A percentile compares a stretch with the other conserved stretches of the same genome.
Conservation (phyloP, 2,888 invertebrate species). For the Agrilus cyanescens region DNA sequence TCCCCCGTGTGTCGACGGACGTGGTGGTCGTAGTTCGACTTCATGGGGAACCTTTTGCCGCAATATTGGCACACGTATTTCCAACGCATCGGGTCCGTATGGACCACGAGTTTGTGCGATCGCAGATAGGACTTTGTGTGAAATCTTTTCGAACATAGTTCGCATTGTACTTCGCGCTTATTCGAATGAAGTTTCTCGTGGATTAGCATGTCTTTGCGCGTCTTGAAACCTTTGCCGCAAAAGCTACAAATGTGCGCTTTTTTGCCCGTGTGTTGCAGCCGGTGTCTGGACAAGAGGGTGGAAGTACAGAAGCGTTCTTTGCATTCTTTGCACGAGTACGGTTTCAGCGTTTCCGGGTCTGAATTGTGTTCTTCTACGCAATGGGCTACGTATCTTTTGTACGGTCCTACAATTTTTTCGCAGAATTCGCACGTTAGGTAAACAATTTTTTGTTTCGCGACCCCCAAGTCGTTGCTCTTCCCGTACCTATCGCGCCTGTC, state of each 20-base stretch:
- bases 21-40: conserved; percentile 15
- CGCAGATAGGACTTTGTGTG: conserved; percentile 25
- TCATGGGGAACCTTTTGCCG: conserved; percentile 16
- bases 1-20: conserved; percentile 17
- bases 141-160: conserved; percentile 24
- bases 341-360: conserved; percentile 20
- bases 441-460: too few relatives aligned
- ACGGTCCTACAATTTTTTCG: conserved; percentile 15
- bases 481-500: not conserved
- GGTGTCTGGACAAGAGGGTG: conserved; percentile 24
- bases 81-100: conserved; percentile 26
- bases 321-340: conserved; percentile 24
- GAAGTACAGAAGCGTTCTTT: conserved; percentile 21
- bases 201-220: conserved; percentile 22
- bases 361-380: conserved; percentile 19
- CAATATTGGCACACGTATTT: conserved; percentile 16
- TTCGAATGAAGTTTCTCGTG: conserved; percentile 26
- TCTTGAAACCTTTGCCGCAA: conserved; percentile 33
- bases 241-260: conserved; percentile 23
- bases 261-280: conserved; percentile 22
- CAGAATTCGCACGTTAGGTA: conserved; percentile 22
- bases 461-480: not conserved
- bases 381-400: conserved; percentile 22
- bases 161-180: conserved; percentile 23
- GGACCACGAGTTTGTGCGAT: conserved; percentile 26